Conservation (phyloP, 2,797 vertebrate species). For the Siniperca obscura region DNA sequence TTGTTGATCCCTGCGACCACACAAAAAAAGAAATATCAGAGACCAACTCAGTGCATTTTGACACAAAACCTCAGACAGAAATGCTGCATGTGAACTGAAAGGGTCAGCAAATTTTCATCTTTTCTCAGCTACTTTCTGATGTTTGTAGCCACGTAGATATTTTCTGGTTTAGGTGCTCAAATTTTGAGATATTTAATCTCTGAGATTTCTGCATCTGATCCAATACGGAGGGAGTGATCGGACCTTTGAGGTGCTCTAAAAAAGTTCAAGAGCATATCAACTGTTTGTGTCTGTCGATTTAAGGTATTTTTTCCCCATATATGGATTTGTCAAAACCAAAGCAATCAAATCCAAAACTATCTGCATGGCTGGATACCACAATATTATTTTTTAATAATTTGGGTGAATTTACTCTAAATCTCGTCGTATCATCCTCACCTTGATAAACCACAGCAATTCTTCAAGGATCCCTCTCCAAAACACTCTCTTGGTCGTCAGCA, state of each 20-base stretch:
- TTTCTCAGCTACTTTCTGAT: too few species aligned
- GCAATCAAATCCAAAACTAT: neutral
- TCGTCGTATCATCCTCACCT: slow-evolving; percentile 80
- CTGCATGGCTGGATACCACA: neutral
- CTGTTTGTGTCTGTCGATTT: too few species aligned
- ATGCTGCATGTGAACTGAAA: neutral
- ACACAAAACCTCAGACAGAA: neutral
- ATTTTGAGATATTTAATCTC: neutral
- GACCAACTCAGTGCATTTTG: neutral
- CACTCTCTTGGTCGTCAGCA: slow-evolving; percentile 95
- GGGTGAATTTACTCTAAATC: neutral
- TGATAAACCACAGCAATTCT: slow-evolving; percentile 98
- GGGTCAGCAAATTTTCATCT: too few species aligned
- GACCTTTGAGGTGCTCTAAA: neutral
- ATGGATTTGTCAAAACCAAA: neutral
- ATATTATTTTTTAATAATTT: neutral
- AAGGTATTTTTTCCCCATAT: neutral
- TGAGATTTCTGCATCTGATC: neutral
- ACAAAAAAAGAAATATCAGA: neutral
- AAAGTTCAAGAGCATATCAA: too few species aligned
- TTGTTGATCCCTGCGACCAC: slow-evolving; percentile 92
- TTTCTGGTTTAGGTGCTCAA: neutral
- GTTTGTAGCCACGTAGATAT: neutral
- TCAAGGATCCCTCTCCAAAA: slow-evolving; percentile 98
- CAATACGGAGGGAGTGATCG: neutral